Conservation (phyloP, 2,113 vertebrate species). For the Melanocharis versteri region DNA sequence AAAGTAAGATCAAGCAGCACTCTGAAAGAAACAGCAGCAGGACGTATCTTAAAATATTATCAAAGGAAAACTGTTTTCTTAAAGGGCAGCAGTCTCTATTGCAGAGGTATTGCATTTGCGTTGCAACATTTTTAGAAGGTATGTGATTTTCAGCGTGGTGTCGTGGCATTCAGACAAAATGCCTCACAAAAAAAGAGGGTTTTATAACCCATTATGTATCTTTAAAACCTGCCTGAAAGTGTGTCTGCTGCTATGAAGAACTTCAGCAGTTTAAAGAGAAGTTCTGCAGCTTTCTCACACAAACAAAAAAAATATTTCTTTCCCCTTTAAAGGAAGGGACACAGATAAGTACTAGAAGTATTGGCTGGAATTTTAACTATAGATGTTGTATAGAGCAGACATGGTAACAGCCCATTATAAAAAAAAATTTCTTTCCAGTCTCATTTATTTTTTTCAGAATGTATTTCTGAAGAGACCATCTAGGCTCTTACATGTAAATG, state of each 20-base stretch:
- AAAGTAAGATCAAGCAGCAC: background rate
- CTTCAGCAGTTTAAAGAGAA: background rate
- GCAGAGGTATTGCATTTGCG: background rate
- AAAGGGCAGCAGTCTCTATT: background rate
- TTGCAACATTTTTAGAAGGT: background rate
- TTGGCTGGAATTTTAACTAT: background rate
- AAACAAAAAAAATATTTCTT: background rate
- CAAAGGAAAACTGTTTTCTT: constrained; percentile 4
- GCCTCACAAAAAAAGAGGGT: background rate
- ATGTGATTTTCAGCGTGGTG: background rate
- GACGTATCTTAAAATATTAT: constrained; percentile 28
- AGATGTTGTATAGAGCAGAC: accelerated
- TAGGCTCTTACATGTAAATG: background rate
- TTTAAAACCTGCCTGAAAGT: background rate
- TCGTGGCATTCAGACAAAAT: background rate
- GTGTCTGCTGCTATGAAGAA: background rate
- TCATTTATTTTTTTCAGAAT: background rate
- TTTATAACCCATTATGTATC: background rate
- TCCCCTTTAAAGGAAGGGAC: background rate
- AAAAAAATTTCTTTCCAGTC: background rate
- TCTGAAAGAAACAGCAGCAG: constrained; percentile 6
- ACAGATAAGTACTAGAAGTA: background rate
- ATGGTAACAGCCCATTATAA: background rate
- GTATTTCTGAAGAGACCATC: background rate
- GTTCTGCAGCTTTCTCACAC: background rate